Evolutionary conservation across 2,888 invertebrate genomes (phyloP).

Genomic region (Alloscopus bannaensis): DNA sequence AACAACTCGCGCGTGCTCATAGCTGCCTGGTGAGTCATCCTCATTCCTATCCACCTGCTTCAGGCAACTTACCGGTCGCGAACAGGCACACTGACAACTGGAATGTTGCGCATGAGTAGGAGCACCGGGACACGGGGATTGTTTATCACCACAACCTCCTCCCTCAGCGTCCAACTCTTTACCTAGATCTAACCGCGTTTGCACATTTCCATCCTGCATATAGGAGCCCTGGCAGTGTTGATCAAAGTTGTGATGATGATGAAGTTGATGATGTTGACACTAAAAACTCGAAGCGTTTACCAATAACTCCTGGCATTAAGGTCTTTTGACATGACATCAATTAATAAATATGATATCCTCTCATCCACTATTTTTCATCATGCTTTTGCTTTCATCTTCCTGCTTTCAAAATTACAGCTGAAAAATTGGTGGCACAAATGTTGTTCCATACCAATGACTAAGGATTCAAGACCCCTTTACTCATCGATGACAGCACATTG

Average conservation of each 20-base stretch:
- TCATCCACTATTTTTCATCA: too few species aligned
- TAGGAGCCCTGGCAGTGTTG: slow-evolving; percentile 30
- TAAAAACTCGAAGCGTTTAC: slow-evolving; percentile 37
- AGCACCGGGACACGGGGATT: slow-evolving; percentile 42
- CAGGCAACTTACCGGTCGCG: slow-evolving; percentile 57
- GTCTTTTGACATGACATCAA: slow-evolving; percentile 8
- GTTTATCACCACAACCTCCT: slow-evolving; percentile 50
- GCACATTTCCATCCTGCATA: slow-evolving; percentile 48
- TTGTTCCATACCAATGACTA: too few species aligned
- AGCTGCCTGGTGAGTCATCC: slow-evolving; percentile 54
- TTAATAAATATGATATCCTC: slow-evolving; percentile 10
- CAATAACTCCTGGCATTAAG: slow-evolving; percentile 59
- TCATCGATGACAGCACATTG: too few species aligned
- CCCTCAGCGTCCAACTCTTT: slow-evolving; percentile 51
- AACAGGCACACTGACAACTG: slow-evolving; percentile 72
- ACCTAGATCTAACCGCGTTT: slow-evolving; percentile 52
- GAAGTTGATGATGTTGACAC: slow-evolving; percentile 65
- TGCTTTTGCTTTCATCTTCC: too few species aligned
- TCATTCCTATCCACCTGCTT: slow-evolving; percentile 48
- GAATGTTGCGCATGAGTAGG: slow-evolving; percentile 27
- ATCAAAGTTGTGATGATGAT: slow-evolving; percentile 51
- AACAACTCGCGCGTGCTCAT: slow-evolving; percentile 61
- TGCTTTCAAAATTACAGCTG: too few species aligned
- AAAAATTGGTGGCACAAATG: too few species aligned
- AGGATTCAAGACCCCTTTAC: too few species aligned